Percentiles rank a stretch among this genome's conserved stretches.
Evolutionary conservation across 2,797 vertebrate genomes (phyloP).

Genomic region (Ctenopoma kingsleyae): DNA sequence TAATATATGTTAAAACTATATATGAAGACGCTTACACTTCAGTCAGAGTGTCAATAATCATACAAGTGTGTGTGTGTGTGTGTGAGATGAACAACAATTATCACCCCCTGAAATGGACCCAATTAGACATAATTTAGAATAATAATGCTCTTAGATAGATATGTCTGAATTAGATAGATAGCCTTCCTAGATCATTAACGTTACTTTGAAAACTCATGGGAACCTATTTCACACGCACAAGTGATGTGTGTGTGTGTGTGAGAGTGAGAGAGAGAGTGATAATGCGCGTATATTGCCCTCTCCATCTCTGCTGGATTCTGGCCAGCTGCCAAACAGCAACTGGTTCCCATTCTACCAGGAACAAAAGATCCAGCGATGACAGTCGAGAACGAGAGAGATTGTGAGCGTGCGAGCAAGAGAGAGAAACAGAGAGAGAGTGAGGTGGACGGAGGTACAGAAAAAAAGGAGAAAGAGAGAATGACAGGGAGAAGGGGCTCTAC

Average conservation of each 20-base stretch:
- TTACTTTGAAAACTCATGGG: slow-evolving; percentile 14
- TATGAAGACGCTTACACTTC: too few species aligned
- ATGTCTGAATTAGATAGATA: too few species aligned
- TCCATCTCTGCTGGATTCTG: slow-evolving; percentile 53
- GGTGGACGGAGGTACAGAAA: slow-evolving; percentile 11
- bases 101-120: too few species aligned
- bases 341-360: slow-evolving; percentile 70
- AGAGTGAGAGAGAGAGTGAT: neutral
- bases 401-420: slow-evolving; percentile 5
- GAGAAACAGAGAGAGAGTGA: slow-evolving; percentile 1
- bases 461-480: slow-evolving; percentile 22
- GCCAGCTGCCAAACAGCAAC: slow-evolving; percentile 67
- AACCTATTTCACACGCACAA: neutral
- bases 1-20: too few species aligned
- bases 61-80: too few species aligned
- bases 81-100: neutral
- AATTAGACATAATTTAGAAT: too few species aligned
- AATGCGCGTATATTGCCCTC: neutral
- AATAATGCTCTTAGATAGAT: too few species aligned
- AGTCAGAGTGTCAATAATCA: too few species aligned
- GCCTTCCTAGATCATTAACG: neutral
- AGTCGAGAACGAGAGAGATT: slow-evolving; percentile 17
- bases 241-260: neutral
- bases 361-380: slow-evolving; percentile 74
- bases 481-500: slow-evolving; percentile 20